Base-by-base conservation (phyloP, 2,113 vertebrate genomes). In the Oenanthe melanoleuca region DNA sequence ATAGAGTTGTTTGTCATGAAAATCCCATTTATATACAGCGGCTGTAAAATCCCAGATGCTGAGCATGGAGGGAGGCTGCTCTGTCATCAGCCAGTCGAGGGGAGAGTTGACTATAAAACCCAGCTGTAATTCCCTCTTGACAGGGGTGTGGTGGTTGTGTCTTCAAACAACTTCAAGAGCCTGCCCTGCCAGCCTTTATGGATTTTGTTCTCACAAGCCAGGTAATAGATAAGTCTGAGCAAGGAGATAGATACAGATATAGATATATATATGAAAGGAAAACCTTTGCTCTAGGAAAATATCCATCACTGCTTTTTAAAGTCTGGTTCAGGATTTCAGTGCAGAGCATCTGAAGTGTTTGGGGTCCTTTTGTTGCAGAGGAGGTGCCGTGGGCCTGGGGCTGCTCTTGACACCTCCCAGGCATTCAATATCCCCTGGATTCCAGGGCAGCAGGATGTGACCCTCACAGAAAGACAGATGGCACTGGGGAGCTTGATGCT, bases 1-100 rank as follows among this genome's bases (percentile, higher is more conserved):
- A 89, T n/a, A 70, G 81, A 66, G 86, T 74, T 95, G 70, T 91
- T 96, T 97, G 96, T 94, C 91, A 77, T 93, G 92, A 95, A 96
- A 96, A 92, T 86, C 72, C 91, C 65, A 72, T 87, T 86, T 96
- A 60, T 95, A 56, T 85, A 92, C 88, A 72, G 77, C 1, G 4
- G 74, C 88, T 86, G 72, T 94, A 92, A 96, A 93, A 94, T 26
- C 69, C 89, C 92, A 94, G 94, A 88, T 95, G 92, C 93, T 73
- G 88, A 93, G 86, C 7, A 0, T 21, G 22, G 52, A 57, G 86
- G 59, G 87, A 92, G 56, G 57, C 92, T 88, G 72, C 73, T 89
- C 81, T 83, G 52, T 92, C 66, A 92, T 82, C 45, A 45, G 56
- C 71, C 22, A 33, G 38, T 47, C 2, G 33, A 81, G 65, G 56